A percentile compares a stretch with the other conserved stretches of the same genome.
Conservation (phyloP, 2,797 vertebrate genomes). For the Buphagus erythrorhynchus region DNA sequence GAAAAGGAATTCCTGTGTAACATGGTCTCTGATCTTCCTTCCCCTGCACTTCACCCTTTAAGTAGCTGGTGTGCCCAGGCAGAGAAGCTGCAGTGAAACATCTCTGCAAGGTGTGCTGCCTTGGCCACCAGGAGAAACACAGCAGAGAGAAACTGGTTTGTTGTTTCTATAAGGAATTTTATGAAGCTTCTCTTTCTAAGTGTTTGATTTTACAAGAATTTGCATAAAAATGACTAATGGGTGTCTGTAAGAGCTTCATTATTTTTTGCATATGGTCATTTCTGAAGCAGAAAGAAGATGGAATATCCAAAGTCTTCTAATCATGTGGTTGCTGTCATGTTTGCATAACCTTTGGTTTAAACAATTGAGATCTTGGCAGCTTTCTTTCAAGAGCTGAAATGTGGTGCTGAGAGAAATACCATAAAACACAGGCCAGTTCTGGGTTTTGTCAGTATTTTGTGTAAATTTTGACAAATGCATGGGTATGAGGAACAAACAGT, state of each 20-base stretch:
- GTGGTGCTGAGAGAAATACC: not conserved
- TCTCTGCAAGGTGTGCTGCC: not conserved
- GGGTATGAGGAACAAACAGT: not conserved
- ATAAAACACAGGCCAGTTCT: not conserved
- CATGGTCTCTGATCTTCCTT: not conserved
- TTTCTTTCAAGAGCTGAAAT: not conserved
- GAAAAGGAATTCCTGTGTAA: not conserved
- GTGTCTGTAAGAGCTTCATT: not conserved
- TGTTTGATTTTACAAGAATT: not conserved
- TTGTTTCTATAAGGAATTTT: not conserved
- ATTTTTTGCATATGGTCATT: not conserved
- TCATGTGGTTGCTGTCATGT: not conserved
- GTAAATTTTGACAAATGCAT: not conserved
- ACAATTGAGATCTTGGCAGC: not conserved
- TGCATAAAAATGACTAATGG: not conserved
- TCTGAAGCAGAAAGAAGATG: not conserved
- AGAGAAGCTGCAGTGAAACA: not conserved
- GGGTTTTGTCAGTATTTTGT: constrained; percentile 14
- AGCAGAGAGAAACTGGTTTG: not conserved
- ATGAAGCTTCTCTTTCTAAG: not conserved
- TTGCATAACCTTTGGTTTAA: constrained; percentile 45
- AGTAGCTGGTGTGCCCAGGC: not conserved
- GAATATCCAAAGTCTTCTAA: not conserved
- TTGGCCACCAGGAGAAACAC: not conserved
- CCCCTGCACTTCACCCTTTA: not conserved